phyloP scores from a whole-genome alignment of 2,113 vertebrate genomes.

The Acrocephalus arundinaceus region DNA sequence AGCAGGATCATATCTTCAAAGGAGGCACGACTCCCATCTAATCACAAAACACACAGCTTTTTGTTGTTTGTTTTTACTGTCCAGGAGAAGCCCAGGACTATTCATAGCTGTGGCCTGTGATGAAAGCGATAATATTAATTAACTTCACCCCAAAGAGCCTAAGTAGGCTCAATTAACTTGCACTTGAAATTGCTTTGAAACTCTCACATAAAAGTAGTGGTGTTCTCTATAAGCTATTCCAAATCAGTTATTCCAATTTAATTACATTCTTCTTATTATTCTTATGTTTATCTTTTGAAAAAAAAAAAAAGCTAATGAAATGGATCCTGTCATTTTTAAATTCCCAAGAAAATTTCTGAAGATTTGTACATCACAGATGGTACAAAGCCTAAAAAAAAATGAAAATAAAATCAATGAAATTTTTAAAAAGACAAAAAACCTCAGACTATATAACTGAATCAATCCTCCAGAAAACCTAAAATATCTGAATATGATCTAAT shows the following conservation, averaged over 20 bases:
- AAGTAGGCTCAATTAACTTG: neutral
- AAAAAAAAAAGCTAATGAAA: neutral
- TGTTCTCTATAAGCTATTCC: neutral
- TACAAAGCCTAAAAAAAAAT: neutral
- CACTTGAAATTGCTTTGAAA: neutral
- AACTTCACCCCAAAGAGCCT: neutral
- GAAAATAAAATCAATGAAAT: neutral
- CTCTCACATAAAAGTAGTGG: neutral
- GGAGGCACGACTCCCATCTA: neutral
- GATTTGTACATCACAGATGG: neutral
- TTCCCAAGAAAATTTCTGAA: neutral
- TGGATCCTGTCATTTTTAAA: neutral
- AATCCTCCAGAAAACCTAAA: neutral
- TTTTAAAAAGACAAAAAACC: neutral
- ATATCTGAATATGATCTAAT: neutral
- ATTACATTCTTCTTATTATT: neutral
- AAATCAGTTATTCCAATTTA: neutral
- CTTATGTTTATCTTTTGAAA: neutral
- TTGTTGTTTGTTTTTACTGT: neutral
- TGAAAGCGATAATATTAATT: neutral
- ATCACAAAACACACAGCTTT: neutral
- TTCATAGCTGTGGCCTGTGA: neutral
- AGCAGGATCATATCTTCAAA: neutral
- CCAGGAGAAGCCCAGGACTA: neutral
- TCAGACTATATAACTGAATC: neutral